Conservation (phyloP, 2,888 invertebrate species). For the Heliconius hortense region DNA sequence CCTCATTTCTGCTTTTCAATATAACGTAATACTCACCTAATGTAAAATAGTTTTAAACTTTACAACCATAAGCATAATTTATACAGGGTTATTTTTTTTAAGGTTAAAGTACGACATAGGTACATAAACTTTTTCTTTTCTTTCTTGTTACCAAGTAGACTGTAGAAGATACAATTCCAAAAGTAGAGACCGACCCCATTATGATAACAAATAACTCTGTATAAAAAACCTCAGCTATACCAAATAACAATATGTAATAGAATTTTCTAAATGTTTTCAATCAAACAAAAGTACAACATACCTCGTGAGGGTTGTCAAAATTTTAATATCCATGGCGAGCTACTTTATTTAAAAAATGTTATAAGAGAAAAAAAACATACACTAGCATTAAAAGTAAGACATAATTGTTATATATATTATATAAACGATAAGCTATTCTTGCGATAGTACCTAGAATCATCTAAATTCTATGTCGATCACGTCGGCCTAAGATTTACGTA, state of each 20-base stretch:
- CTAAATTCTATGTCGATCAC: conserved; percentile 29
- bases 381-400: conserved; percentile 27
- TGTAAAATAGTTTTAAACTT: conserved; percentile 67
- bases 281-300: conserved; percentile 35
- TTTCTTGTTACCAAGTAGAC: conserved; percentile 34
- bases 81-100: conserved; percentile 78
- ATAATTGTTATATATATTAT: conserved; percentile 29
- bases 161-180: conserved; percentile 16
- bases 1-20: conserved; percentile 76
- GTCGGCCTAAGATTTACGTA: conserved; percentile 41
- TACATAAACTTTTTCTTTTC: conserved; percentile 26
- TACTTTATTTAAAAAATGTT: conserved; percentile 22
- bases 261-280: conserved; percentile 31
- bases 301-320: conserved; percentile 34
- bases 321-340: conserved; percentile 20
- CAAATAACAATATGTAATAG: conserved; percentile 61
- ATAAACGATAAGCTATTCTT: conserved; percentile 29
- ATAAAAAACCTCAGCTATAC: conserved; percentile 76
- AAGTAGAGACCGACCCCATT: conserved; percentile 14
- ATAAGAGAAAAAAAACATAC: conserved; percentile 13
- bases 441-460: conserved; percentile 31
- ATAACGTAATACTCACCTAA: conserved; percentile 76
- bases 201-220: conserved; percentile 70
- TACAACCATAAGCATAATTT: conserved; percentile 79
- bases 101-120: conserved; percentile 53